Evolutionary conservation across 2,797 vertebrate genomes (phyloP).

Genomic region (Sebastes jordani): DNA sequence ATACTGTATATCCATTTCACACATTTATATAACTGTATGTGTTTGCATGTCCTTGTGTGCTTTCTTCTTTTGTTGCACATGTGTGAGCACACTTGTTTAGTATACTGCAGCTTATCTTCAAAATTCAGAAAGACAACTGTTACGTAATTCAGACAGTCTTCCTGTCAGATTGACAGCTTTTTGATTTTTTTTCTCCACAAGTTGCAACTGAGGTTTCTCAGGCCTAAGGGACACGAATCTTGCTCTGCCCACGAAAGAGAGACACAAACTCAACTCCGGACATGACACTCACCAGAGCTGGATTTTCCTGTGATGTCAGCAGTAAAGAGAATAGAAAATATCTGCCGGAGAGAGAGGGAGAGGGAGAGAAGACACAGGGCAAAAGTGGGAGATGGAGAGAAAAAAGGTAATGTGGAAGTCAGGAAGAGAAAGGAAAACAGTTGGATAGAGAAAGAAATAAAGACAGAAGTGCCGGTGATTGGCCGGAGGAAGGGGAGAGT

Average conservation of each 20-base stretch:
- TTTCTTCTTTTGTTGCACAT: background rate
- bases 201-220: constrained; percentile 14
- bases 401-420: background rate
- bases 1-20: background rate
- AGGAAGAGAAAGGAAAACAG: constrained; percentile 12
- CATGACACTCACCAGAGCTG: background rate
- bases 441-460: background rate
- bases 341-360: background rate
- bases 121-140: constrained; percentile 9
- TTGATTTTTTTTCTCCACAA: background rate
- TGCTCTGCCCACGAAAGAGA: background rate
- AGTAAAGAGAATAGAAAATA: constrained; percentile 41
- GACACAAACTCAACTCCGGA: background rate
- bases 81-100: background rate
- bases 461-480: constrained; percentile 9
- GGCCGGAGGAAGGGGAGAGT: constrained; percentile 25
- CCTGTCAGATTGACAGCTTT: constrained; percentile 17
- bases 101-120: background rate
- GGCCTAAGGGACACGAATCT: background rate
- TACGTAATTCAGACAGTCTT: background rate
- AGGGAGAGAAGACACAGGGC: background rate
- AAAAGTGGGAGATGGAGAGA: background rate
- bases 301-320: constrained; percentile 46
- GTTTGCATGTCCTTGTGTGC: background rate
- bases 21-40: background rate